phyloP scores from a whole-genome alignment of 2,888 invertebrate genomes.

The Meteorus cinctellus region DNA sequence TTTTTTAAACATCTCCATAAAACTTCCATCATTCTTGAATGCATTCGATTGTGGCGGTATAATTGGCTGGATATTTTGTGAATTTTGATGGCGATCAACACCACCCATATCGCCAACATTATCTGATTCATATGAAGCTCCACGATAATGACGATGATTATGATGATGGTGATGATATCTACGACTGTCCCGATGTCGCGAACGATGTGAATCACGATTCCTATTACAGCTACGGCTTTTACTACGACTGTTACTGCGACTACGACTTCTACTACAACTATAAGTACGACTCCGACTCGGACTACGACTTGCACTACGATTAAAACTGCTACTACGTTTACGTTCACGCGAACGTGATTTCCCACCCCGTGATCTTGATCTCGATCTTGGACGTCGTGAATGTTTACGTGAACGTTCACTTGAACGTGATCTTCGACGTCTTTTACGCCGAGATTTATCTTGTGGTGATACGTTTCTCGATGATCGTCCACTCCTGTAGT shows the following conservation, averaged over 20 bases:
- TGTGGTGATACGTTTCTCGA: slow-evolving; percentile 63
- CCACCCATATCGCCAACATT: slow-evolving; percentile 55
- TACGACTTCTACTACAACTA: slow-evolving; percentile 64
- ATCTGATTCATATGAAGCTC: slow-evolving; percentile 66
- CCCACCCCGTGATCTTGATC: slow-evolving; percentile 55
- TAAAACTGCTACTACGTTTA: slow-evolving; percentile 60
- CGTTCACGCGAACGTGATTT: slow-evolving; percentile 64
- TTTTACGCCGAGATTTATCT: slow-evolving; percentile 64
- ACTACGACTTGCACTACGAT: slow-evolving; percentile 56
- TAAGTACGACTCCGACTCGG: slow-evolving; percentile 71
- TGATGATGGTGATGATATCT: slow-evolving; percentile 56
- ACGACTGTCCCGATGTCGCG: slow-evolving; percentile 50
- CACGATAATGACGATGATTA: slow-evolving; percentile 61
- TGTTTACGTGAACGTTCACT: slow-evolving; percentile 33
- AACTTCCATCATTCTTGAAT: slow-evolving; percentile 92
- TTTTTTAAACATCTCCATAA: slow-evolving; percentile 93
- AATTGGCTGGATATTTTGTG: slow-evolving; percentile 17
- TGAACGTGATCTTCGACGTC: slow-evolving; percentile 48
- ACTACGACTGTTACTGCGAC: slow-evolving; percentile 53
- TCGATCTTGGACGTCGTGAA: slow-evolving; percentile 53
- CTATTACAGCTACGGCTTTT: slow-evolving; percentile 71
- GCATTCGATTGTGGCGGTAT: slow-evolving; percentile 76
- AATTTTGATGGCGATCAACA: not conserved
- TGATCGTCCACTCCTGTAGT: slow-evolving; percentile 49
- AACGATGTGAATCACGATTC: slow-evolving; percentile 65